phyloP scores from a whole-genome alignment of 2,113 vertebrate species.

The Dipodomys merriami region DNA sequence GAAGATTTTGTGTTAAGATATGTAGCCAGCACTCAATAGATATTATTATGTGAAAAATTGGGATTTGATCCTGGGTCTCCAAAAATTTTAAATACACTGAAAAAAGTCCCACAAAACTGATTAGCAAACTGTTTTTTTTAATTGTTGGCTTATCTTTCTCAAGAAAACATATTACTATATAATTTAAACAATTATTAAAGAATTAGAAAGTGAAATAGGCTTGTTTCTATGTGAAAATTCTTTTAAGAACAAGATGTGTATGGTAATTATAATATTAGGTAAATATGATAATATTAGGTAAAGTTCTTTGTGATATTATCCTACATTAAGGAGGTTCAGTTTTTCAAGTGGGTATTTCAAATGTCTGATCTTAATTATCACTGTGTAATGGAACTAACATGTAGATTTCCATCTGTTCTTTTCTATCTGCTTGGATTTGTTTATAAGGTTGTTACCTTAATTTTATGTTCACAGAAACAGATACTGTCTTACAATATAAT shows the following conservation, averaged over 20 bases:
- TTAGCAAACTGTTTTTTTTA: not conserved
- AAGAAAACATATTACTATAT: constrained; percentile 22
- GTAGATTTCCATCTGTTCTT: constrained; percentile 72
- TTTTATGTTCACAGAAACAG: constrained; percentile 75
- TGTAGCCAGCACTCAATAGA: not conserved
- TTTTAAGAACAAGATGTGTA: constrained; percentile 77
- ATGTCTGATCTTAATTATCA: constrained; percentile 86
- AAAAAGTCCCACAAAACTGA: not conserved
- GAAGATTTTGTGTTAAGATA: not conserved
- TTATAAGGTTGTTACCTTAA: constrained; percentile 82
- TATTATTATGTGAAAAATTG: not conserved
- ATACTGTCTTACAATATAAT: constrained; percentile 82
- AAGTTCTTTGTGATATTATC: constrained; percentile 83
- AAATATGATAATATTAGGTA: constrained; percentile 80
- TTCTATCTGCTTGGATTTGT: constrained; percentile 78
- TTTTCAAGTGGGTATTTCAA: constrained; percentile 86
- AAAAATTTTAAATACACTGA: not conserved
- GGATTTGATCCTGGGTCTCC: not conserved
- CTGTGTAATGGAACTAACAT: constrained; percentile 79
- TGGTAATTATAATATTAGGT: constrained; percentile 86
- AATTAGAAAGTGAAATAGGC: constrained; percentile 74
- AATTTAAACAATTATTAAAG: not conserved
- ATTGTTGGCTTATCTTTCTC: not conserved
- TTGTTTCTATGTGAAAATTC: constrained; percentile 81
- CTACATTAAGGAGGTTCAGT: constrained; percentile 81